These are phyloP conservation scores for Drosophila atroscutellata DNA, from an alignment of 2,888 invertebrate species.

Conservation along the genomic window DNA sequence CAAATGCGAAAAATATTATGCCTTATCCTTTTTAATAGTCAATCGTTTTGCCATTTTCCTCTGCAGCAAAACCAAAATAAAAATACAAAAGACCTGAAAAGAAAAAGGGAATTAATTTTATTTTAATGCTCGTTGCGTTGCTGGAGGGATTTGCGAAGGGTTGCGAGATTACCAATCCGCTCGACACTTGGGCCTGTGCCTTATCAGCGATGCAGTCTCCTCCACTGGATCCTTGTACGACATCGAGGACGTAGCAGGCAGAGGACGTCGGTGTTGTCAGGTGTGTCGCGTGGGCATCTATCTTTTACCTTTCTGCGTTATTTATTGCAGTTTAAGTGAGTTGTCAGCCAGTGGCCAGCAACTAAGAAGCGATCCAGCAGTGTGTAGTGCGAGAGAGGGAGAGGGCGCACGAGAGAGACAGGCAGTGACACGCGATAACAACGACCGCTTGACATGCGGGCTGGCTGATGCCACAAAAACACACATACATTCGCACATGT, in stretches of 20 bases:
- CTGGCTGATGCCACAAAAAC: constrained; percentile 10
- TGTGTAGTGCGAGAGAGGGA: background rate
- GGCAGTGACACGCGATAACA: background rate
- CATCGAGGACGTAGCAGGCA: background rate
- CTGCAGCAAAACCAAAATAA: constrained; percentile 10
- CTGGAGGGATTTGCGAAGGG: constrained; percentile 68
- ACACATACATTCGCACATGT: constrained; percentile 8
- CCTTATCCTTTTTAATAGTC: constrained; percentile 81
- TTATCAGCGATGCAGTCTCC: constrained; percentile 66
- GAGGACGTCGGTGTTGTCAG: constrained; percentile 63
- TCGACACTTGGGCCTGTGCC: constrained; percentile 46
- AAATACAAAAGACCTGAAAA: constrained; percentile 18
- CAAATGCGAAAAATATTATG: constrained; percentile 81
- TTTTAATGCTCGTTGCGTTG: constrained; percentile 76
- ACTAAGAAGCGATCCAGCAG: background rate
- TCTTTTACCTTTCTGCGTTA: constrained; percentile 60
- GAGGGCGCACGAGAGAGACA: background rate
- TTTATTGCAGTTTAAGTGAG: constrained; percentile 81
- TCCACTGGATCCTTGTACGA: background rate
- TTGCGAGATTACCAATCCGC: constrained; percentile 64
- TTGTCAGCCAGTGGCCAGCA: constrained; percentile 60
- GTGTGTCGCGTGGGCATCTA: constrained; percentile 61
- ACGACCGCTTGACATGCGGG: constrained; percentile 50
- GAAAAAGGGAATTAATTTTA: constrained; percentile 71
- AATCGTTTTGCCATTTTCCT: constrained; percentile 78